Evolutionary conservation across 2,888 invertebrate species (phyloP).

Genomic region (Boloria selene): DNA sequence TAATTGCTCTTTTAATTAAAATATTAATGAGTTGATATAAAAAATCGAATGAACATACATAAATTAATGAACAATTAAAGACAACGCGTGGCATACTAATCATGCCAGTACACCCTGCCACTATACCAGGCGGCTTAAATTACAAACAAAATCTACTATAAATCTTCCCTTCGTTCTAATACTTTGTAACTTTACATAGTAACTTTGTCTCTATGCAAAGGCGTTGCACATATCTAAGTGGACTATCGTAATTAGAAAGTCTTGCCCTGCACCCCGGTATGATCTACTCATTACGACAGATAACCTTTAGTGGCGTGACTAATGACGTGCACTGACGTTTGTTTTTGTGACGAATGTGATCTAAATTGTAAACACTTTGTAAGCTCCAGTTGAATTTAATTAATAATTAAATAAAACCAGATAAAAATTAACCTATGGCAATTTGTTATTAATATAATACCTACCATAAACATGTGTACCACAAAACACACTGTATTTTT

Average conservation of each 20-base stretch:
- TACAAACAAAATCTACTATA: no score
- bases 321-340: conserved; percentile 56
- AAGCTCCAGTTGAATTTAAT: background rate
- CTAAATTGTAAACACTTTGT: conserved; percentile 15
- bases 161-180: no score
- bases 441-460: background rate
- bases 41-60: no score
- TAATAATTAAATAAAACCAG: background rate
- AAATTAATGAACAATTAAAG: no score
- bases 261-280: conserved; percentile 42
- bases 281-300: conserved; percentile 58
- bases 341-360: conserved; percentile 46
- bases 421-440: conserved; percentile 6
- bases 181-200: background rate
- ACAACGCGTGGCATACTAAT: no score
- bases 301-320: conserved; percentile 69
- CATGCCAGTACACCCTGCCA: no score
- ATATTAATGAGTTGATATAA: no score
- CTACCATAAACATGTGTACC: background rate
- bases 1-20: no score
- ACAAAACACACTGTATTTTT: no score
- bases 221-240: conserved; percentile 5
- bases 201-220: conserved; percentile 15
- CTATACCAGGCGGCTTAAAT: no score
- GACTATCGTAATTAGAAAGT: conserved; percentile 57